Base-by-base conservation (phyloP, 2,797 vertebrate genomes). In the Poecilia velifera region DNA sequence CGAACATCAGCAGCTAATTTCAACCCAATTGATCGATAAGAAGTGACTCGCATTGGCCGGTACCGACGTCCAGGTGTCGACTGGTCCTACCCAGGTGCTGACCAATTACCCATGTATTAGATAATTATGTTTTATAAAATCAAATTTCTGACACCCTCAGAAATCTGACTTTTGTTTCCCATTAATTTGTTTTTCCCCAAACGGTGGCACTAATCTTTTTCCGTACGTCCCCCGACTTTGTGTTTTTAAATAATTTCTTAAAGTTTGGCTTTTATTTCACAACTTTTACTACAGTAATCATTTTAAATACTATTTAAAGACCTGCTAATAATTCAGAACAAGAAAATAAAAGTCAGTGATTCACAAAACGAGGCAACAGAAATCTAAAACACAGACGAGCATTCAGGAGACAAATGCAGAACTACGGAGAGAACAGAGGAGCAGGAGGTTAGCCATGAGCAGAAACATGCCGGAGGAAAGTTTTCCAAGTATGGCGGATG, bases 381-480 rank as follows among this genome's bases (percentile, higher is more conserved):
- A 47, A 41, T 45, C 73, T 77, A 68, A 74, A 84, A 8, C 25
- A 62, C 36, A 73, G 18, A 59, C 66, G 76, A 75, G 81, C 0
- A 31, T 9, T 13, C 6, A 57, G 36, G 49, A 59, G 0, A 78
- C 36, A 82, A 34, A 84, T 16, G 51, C 51, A 53, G 75, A n/a
- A 71, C 73, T 46, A 76, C 10, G 70, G 74, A 87, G 53, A 76
- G 45, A 80, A 66, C 22, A 81, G 25, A 41, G 64, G 82, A 86
- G 86, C 77, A 85, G 49, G 81, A 72, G 77, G 41, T 72, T 0
- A 70, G 84, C 74, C 49, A 91, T 77, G 88, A 77, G 76, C 89
- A 86, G 20, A 62, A 85, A 88, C 92, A 92, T 92, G 92, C 90
- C 78, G 77, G 79, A 68, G 83, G 41, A 62, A 84, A 83, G 79